A percentile compares a stretch with the other conserved stretches of the same genome.
phyloP scores from a whole-genome alignment of 2,113 vertebrate species.

The Tenebrosternarchus preto region DNA sequence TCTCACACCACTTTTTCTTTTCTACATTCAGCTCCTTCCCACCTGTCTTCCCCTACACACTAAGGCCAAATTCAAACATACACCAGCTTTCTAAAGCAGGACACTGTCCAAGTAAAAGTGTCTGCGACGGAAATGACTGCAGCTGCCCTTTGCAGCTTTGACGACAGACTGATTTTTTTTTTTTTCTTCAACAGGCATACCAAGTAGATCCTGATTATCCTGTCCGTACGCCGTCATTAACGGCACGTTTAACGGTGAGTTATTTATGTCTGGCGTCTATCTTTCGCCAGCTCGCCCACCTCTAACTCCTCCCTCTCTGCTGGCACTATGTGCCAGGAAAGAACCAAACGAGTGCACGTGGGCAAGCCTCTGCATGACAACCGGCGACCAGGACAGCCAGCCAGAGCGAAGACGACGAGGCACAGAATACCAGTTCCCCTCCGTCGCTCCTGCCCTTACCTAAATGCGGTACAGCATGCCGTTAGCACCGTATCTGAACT shows the following conservation, averaged over 20 bases:
- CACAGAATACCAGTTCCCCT: not conserved
- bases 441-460: not conserved
- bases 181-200: not conserved
- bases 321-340: not conserved
- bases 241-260: not conserved
- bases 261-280: too few relatives aligned
- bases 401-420: not conserved
- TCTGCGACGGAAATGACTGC: not conserved
- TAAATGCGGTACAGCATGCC: not conserved
- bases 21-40: not conserved
- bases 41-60: not conserved
- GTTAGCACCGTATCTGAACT: too few relatives aligned
- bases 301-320: not conserved
- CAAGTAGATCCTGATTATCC: too few relatives aligned
- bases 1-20: not conserved
- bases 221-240: not conserved
- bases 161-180: not conserved
- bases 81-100: not conserved
- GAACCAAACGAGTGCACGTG: not conserved
- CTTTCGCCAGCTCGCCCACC: not conserved
- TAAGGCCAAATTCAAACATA: too few relatives aligned
- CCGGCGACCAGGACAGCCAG: not conserved
- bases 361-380: not conserved
- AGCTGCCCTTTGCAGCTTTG: not conserved
- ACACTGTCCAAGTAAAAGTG: not conserved